These are phyloP conservation scores for Meandrina meandrites DNA, from an alignment of 92 coral and sea anemone genomes.

Conservation along the genomic window DNA sequence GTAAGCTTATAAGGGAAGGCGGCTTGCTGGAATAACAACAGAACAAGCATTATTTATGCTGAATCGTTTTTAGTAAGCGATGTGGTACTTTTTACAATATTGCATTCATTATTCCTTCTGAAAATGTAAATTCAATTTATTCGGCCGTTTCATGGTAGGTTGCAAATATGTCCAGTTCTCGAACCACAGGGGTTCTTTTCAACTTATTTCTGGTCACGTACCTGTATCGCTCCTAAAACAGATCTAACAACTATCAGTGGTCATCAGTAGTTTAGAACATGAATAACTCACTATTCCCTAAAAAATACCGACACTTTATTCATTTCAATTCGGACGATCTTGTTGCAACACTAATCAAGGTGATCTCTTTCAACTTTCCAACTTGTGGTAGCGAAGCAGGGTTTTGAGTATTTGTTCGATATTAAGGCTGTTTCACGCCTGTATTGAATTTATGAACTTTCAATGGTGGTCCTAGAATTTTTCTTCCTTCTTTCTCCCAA, in stretches of 20 bases:
- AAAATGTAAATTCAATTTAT: background rate
- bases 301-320: background rate
- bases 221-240: background rate
- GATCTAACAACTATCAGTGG: background rate
- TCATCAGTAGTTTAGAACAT: background rate
- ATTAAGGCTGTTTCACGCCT: background rate
- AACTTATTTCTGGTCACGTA: slow-evolving; percentile 3
- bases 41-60: background rate
- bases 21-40: background rate
- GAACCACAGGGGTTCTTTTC: background rate
- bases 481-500: background rate
- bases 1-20: background rate
- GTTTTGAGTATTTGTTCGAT: background rate
- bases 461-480: background rate
- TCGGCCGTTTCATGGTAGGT: background rate
- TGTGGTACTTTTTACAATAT: background rate
- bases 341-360: background rate
- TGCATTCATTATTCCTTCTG: background rate
- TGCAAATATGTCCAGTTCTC: background rate
- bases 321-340: background rate
- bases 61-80: background rate
- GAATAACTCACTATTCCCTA: background rate
- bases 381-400: background rate
- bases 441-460: background rate
- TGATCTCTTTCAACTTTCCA: background rate